A percentile compares a stretch with the other conserved stretches of the same genome.
These are phyloP conservation scores for Hystrix cristata DNA, from an alignment of 2,113 vertebrate species.

Conservation along the genomic window DNA sequence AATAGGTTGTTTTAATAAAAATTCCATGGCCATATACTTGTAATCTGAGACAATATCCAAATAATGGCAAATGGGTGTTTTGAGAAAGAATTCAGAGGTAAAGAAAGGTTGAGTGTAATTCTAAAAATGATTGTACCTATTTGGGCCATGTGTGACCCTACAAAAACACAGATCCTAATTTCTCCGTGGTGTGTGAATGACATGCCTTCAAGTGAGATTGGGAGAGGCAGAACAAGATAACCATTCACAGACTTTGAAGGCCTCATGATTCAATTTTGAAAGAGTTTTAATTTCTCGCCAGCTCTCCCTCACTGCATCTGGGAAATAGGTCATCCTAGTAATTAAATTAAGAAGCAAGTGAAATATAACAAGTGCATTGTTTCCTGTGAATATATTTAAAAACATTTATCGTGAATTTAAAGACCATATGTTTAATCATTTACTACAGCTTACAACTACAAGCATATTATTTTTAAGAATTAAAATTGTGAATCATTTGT, in stretches of 20 bases:
- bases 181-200: not conserved
- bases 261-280: not conserved
- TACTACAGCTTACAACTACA: not conserved
- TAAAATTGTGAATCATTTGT: not conserved
- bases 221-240: not conserved
- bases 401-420: not conserved
- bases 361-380: not conserved
- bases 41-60: not conserved
- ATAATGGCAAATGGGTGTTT: not conserved
- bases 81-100: not conserved
- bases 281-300: not conserved
- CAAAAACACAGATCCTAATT: not conserved
- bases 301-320: not conserved
- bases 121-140: not conserved
- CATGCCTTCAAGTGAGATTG: not conserved
- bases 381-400: not conserved
- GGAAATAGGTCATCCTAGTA: not conserved
- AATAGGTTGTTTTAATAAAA: not conserved
- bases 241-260: not conserved
- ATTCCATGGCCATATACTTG: not conserved
- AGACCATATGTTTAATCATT: not conserved
- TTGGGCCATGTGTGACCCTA: not conserved
- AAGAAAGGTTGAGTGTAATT: not conserved
- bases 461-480: conserved; percentile 30
- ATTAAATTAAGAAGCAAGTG: not conserved